These are phyloP conservation scores for Metellina segmentata DNA, from an alignment of 2,888 invertebrate species.

Conservation along the genomic window DNA sequence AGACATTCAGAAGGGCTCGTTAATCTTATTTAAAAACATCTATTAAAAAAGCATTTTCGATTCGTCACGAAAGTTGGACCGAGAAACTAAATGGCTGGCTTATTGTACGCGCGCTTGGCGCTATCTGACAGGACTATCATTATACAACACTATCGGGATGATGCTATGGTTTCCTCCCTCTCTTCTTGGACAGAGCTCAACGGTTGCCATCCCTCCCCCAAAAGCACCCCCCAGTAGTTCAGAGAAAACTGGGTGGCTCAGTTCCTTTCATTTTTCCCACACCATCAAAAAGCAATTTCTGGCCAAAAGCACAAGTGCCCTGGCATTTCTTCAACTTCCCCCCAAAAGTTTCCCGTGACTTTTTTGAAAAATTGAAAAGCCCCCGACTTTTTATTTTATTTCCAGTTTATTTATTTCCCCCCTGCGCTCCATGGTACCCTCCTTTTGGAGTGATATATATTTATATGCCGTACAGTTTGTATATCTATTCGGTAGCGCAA, in stretches of 20 bases:
- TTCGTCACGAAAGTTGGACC: background rate
- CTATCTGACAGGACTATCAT: constrained; percentile 43
- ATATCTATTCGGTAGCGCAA: background rate
- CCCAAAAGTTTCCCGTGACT: constrained; percentile 25
- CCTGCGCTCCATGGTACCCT: constrained; percentile 14
- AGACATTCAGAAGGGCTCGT: background rate
- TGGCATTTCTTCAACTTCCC: constrained; percentile 68
- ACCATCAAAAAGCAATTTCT: constrained; percentile 73
- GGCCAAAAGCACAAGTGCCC: constrained; percentile 66
- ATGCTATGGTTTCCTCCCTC: constrained; percentile 30
- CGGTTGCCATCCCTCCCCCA: background rate
- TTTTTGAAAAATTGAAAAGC: constrained; percentile 59
- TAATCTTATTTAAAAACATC: background rate
- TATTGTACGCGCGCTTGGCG: background rate
- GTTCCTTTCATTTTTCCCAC: constrained; percentile 63
- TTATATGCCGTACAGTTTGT: too few species aligned
- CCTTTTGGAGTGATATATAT: constrained; percentile 3
- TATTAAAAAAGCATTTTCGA: background rate
- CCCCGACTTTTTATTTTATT: constrained; percentile 23
- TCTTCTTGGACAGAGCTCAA: background rate
- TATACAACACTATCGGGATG: constrained; percentile 18
- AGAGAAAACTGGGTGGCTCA: constrained; percentile 38
- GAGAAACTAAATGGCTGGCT: background rate
- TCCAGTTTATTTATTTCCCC: constrained; percentile 33
- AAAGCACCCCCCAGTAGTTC: constrained; percentile 7